Base-by-base conservation (phyloP, 2,797 vertebrate species). In the Cuculus canorus region DNA sequence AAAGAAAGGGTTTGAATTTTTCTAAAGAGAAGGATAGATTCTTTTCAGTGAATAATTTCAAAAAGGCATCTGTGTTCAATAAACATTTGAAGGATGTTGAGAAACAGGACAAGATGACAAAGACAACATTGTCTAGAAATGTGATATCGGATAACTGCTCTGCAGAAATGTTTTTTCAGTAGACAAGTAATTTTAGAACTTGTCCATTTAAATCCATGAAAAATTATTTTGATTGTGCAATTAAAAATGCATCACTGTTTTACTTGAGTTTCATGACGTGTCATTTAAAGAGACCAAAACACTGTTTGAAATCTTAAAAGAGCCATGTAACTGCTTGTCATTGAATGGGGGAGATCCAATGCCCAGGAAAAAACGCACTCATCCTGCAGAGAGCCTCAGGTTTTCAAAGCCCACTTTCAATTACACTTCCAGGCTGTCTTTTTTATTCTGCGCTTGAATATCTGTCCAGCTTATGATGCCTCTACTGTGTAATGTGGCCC, bases 111-210 rank as follows among this genome's bases (percentile, higher is more conserved):
- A 33, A 76, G 56, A 61, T 94, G 69, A 96, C 83, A 96, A 94
- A 76, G 85, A 27, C 45, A n/a, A 30, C 70, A 71, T 92, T 92
- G 63, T 93, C 60, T 43, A 63, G 66, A 92, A 84, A 70, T 68
- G 45, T 53, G 81, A 71, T 94, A 82, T 47, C 22, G 7, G 75
- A 54, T 90, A 92, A 88, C 79, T 75, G 43, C 76, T 76, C 54
- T 77, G 60, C 70, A 77, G 47, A 90, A 69, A 39, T 72, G 8
- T 18, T 15, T 91, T 86, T 90, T 66, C 78, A 77, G 64, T 47
- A 88, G 65, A 70, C 25, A 53, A 89, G 56, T 88, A 86, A 70
- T 94, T 94, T 95, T 93, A 77, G 76, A 90, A 70, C 75, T 85
- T 82, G 91, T 47, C 33, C 18, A n/a, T 70, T 95, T 70, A 56